Percentiles rank a stretch among this genome's conserved stretches.
phyloP scores from a whole-genome alignment of 2,888 invertebrate genomes.

The Rhingia campestris region DNA sequence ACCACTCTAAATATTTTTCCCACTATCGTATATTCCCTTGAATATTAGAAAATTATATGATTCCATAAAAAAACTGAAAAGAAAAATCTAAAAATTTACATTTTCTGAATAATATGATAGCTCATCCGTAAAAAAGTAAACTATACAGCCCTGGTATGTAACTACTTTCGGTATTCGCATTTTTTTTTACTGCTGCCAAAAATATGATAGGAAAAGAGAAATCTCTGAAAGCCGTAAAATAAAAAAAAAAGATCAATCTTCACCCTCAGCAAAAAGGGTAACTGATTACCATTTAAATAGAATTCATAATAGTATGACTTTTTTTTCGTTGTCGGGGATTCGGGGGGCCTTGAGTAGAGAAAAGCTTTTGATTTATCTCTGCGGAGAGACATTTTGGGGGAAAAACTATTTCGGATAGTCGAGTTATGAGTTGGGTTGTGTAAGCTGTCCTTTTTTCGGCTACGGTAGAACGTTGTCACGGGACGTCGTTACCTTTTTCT shows the following conservation, averaged over 20 bases:
- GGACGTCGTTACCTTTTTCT: constrained; percentile 43
- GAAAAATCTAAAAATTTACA: constrained; percentile 60
- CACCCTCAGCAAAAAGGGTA: constrained; percentile 69
- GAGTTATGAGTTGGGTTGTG: constrained; percentile 62
- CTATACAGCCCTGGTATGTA: constrained; percentile 14
- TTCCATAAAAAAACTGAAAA: constrained; percentile 34
- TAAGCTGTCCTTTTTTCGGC: constrained; percentile 32
- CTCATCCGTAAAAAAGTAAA: constrained; percentile 49
- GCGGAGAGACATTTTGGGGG: constrained; percentile 66
- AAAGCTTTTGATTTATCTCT: constrained; percentile 69
- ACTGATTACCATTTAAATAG: constrained; percentile 74
- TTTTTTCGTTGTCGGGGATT: constrained; percentile 2
- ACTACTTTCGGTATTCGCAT: not conserved
- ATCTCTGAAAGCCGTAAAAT: constrained; percentile 70
- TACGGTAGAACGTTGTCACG: constrained; percentile 1
- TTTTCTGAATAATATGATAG: constrained; percentile 69
- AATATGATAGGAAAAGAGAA: constrained; percentile 45
- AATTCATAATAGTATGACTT: constrained; percentile 73
- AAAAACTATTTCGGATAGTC: constrained; percentile 67
- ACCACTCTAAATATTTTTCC: constrained; percentile 30
- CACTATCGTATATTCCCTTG: constrained; percentile 41
- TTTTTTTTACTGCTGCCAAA: constrained; percentile 23
- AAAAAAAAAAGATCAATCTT: constrained; percentile 74
- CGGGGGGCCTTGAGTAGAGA: not conserved
- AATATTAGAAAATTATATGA: constrained; percentile 72